Evolutionary conservation across 2,797 vertebrate species (phyloP).

Genomic region (Ptychadena robeensis): DNA sequence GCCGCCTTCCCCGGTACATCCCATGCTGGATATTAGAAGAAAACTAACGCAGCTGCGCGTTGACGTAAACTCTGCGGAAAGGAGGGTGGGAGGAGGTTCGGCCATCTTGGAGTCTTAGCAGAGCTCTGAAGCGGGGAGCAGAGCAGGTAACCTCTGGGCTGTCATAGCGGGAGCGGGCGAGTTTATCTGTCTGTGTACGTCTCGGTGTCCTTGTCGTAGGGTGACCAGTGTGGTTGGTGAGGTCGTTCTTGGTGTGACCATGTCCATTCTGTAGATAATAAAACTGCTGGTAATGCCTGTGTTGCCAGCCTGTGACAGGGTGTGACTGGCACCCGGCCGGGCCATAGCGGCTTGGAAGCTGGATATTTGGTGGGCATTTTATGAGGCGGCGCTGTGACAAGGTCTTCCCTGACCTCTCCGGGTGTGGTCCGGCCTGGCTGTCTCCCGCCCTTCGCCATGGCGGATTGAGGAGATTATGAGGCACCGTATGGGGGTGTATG

Average conservation of each 20-base stretch:
- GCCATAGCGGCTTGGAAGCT: too few species aligned
- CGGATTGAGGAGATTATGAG: too few species aligned
- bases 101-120: slow-evolving; percentile 48
- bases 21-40: neutral
- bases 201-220: neutral
- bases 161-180: neutral
- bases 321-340: neutral
- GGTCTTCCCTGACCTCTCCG: too few species aligned
- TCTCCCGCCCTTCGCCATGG: neutral
- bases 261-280: too few species aligned
- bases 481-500: too few species aligned
- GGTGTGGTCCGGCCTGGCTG: neutral
- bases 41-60: slow-evolving; percentile 36
- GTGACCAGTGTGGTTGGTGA: too few species aligned
- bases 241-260: too few species aligned
- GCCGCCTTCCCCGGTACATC: neutral
- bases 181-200: too few species aligned
- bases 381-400: neutral
- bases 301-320: neutral
- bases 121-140: slow-evolving; percentile 8
- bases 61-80: slow-evolving; percentile 59
- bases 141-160: slow-evolving; percentile 33
- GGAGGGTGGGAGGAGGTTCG: slow-evolving; percentile 52
- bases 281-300: too few species aligned
- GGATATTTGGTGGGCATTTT: neutral